These are phyloP conservation scores for Gnathonemus echidnorhynchus DNA, from an alignment of 2,113 vertebrate genomes.

Conservation along the genomic window DNA sequence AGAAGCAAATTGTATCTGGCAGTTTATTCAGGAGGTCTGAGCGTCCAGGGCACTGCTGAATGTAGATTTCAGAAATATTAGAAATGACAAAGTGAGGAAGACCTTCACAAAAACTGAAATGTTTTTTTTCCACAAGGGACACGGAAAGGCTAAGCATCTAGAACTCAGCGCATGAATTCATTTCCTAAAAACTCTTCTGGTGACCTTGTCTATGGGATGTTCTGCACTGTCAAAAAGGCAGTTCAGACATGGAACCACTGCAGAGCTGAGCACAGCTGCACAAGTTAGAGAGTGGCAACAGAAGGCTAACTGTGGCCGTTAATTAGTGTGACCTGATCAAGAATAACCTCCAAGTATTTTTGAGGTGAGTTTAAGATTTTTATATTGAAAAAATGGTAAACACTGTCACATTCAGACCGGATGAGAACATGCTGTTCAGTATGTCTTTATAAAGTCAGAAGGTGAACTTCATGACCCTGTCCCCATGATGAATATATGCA, in stretches of 20 bases:
- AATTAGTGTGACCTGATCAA: not conserved
- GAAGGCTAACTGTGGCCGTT: not conserved
- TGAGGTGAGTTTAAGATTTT: not conserved
- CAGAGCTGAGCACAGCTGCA: not conserved
- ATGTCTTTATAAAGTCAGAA: not conserved
- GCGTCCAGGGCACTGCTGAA: not conserved
- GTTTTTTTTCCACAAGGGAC: not conserved
- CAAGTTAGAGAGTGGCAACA: not conserved
- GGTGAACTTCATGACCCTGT: not conserved
- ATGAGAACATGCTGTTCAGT: not conserved
- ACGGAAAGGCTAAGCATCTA: not conserved
- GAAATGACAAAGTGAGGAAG: not conserved
- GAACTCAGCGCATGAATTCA: not conserved
- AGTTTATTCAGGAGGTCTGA: not conserved
- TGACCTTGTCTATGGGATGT: not conserved
- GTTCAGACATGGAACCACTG: not conserved
- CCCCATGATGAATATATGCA: not conserved
- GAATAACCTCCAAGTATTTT: not conserved
- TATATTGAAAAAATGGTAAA: not conserved
- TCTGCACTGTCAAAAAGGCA: not conserved
- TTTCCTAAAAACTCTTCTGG: constrained; percentile 6
- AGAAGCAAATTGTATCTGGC: not conserved
- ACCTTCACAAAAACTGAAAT: constrained; percentile 1
- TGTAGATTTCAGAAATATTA: not conserved
- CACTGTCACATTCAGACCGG: not conserved